Evolutionary conservation across 1,140 invertebrate genomes (phyloP).

Genomic region (Danaus plexippus): DNA sequence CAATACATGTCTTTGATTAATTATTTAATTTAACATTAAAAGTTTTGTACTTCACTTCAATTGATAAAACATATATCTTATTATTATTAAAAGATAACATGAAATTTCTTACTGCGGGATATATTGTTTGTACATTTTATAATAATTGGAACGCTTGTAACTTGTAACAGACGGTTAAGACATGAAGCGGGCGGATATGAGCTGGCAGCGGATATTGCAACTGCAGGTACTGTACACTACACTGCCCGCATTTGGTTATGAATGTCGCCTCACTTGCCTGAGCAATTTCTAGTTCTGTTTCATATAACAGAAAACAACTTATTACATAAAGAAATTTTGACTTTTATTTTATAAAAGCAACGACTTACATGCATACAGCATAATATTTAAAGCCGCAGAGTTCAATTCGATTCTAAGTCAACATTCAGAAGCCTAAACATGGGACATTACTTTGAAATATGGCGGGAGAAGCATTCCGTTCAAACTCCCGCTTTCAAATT

Average conservation of each 20-base stretch:
- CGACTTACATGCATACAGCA: no score
- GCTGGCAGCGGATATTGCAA: slow-evolving; percentile 37
- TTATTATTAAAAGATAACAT: no score
- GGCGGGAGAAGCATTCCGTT: slow-evolving; percentile 32
- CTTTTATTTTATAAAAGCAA: no score
- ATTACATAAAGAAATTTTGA: no score
- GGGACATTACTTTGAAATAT: slow-evolving; percentile 34
- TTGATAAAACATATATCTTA: no score
- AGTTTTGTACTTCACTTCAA: no score
- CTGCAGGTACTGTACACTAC: slow-evolving; percentile 35
- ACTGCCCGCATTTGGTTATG: slow-evolving; percentile 39
- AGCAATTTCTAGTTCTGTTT: slow-evolving; percentile 19
- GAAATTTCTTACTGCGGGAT: no score
- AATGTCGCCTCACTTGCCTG: slow-evolving; percentile 17
- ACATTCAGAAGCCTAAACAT: slow-evolving; percentile 32
- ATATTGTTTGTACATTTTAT: not conserved
- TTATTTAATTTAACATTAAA: no score
- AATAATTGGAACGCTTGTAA: slow-evolving; percentile 6
- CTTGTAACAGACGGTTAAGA: slow-evolving; percentile 19
- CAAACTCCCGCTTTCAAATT: slow-evolving; percentile 30
- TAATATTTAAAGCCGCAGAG: not conserved
- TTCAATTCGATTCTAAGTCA: slow-evolving; percentile 23
- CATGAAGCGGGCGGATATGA: slow-evolving; percentile 35
- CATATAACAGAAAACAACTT: not conserved
- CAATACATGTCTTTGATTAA: no score